Base-by-base conservation (phyloP, 92 coral and sea anemone genomes). In the Galaxea fascicularis region DNA sequence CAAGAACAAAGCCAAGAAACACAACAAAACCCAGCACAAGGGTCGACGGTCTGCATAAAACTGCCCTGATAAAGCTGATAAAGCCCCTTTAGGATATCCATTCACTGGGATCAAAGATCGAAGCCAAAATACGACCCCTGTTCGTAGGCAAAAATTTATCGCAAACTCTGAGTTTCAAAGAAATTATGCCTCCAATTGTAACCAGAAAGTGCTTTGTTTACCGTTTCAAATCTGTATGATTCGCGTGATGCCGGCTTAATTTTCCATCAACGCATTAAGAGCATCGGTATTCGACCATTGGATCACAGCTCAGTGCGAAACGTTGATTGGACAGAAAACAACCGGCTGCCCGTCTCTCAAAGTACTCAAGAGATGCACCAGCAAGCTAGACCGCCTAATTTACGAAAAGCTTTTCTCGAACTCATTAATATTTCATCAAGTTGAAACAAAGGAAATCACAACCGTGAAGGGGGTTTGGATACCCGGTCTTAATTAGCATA, bases 91-190 rank as follows among this genome's bases (percentile, higher is more conserved):
- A 56, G 21, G 62, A 56, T 20, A 56, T 56, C 62, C 62, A 56
- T 56, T 16, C 62, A 56, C 62, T 56, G 24, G 62, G 62, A 56
- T 56, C 62, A 56, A 56, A 56, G 62, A 56, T 56, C 8, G 62
- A 56, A 5, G 62, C 15, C 47, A 67, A 67, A 4, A 21, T 67
- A 35, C 22, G 18, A 67, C 51, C 52, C 20, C 44, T 65, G n/a
- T 26, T 27, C 6, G 1, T 14, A 65, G 7, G 70, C 44, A 10
- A 14, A 27, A 67, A 35, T 21, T n/a, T 31, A 21, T 67, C 52
- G 25, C 51, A 67, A 67, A 39, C 73, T 35, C 51, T 67, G 25
- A 67, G 73, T 35, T n/a, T 35, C 51, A 67, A 67, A 1, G 49
- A 67, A 31, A 67, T 0, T 26, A 39, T 35, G 51, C 73, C 51